Evolutionary conservation across 1,140 invertebrate genomes (phyloP).

Genomic region (Drosophila chauvacae): DNA sequence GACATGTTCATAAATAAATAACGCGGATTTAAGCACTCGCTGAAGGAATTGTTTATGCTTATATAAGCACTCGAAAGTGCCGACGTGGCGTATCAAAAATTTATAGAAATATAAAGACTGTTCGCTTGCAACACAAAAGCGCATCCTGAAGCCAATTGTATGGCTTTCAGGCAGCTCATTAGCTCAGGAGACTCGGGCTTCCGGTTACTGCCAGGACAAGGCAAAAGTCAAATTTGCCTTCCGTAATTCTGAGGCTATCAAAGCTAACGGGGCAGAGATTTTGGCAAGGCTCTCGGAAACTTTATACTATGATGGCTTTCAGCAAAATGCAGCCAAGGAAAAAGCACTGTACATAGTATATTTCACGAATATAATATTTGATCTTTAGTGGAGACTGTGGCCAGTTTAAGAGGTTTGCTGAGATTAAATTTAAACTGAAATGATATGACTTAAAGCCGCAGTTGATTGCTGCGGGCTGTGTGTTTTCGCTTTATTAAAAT

Average conservation of each 20-base stretch:
- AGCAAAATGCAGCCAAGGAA: neutral
- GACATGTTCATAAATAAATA: slow-evolving; percentile 54
- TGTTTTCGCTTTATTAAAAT: slow-evolving; percentile 60
- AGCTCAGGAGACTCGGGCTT: slow-evolving; percentile 6
- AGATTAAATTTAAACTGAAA: slow-evolving; percentile 10
- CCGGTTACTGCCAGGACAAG: slow-evolving; percentile 6
- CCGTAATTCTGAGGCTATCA: slow-evolving; percentile 16
- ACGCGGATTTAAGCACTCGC: slow-evolving; percentile 42
- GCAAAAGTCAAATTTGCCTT: slow-evolving; percentile 4
- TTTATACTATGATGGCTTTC: neutral
- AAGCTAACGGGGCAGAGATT: neutral
- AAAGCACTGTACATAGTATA: neutral
- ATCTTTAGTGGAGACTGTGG: neutral
- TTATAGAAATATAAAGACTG: neutral
- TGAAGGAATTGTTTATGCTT: slow-evolving; percentile 16
- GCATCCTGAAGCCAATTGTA: slow-evolving; percentile 19
- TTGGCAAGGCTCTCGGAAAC: slow-evolving; percentile 1
- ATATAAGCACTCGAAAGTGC: slow-evolving; percentile 25
- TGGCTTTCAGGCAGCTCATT: slow-evolving; percentile 18
- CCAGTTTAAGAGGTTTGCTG: neutral
- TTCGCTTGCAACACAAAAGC: slow-evolving; percentile 25
- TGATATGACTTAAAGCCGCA: slow-evolving; percentile 13
- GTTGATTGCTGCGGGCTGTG: neutral
- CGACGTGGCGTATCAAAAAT: slow-evolving; percentile 15
- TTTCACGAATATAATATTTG: neutral